Evolutionary conservation across 1,140 invertebrate species (phyloP).

Genomic region (Trissolcus basalis): DNA sequence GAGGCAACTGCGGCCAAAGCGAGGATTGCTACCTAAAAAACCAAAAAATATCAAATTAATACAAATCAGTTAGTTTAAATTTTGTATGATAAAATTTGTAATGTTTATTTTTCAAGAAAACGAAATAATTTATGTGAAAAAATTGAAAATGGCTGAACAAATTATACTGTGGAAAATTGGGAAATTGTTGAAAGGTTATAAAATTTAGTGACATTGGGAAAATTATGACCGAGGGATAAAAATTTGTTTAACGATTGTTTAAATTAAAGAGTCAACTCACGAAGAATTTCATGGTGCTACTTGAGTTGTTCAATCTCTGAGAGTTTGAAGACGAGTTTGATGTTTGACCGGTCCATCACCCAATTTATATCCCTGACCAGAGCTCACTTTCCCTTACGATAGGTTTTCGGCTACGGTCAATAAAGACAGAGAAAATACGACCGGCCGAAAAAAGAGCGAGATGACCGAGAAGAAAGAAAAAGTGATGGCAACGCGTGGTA

Average conservation of each 20-base stretch:
- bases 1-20: constrained; percentile 58
- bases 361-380: constrained; percentile 66
- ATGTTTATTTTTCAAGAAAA: too few relatives aligned
- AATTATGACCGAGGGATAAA: too few relatives aligned
- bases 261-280: constrained; percentile 64
- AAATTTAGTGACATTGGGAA: too few relatives aligned
- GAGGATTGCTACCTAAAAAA: constrained; percentile 63
- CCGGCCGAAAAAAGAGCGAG: constrained; percentile 52
- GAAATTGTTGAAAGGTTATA: too few relatives aligned
- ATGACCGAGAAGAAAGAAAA: constrained; percentile 51
- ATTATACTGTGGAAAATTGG: too few relatives aligned
- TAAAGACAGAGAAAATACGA: constrained; percentile 49
- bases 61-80: constrained; percentile 22
- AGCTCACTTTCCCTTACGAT: constrained; percentile 65
- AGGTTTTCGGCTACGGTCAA: constrained; percentile 46
- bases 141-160: too few relatives aligned
- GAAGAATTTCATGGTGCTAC: constrained; percentile 71
- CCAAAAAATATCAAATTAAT: not conserved
- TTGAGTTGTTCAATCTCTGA: constrained; percentile 44
- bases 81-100: constrained; percentile 2
- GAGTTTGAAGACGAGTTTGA: constrained; percentile 64
- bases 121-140: too few relatives aligned
- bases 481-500: constrained; percentile 39
- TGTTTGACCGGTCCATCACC: constrained; percentile 52
- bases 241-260: too few relatives aligned